Base-by-base conservation (phyloP, 2,888 invertebrate genomes). In the Perdita meconis region DNA sequence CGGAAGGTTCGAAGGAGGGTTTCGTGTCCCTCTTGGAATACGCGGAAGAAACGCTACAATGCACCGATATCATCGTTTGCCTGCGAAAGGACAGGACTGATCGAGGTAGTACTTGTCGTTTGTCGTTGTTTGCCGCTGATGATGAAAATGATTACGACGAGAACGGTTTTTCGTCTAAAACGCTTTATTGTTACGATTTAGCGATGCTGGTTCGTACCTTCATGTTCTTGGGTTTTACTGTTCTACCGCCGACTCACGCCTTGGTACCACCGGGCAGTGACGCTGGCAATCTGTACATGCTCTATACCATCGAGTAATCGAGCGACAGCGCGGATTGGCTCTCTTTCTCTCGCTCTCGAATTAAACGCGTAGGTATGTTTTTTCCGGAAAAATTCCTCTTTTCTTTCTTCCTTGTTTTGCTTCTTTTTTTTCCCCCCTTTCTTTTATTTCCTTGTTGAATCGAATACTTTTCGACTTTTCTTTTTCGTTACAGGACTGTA, bases 151-250 rank as follows among this genome's bases (percentile, higher is more conserved):
- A 67, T 57, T 65, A 53, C 30, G 75, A 64, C 16, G 74, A 69
- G n/a, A 65, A 73, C 16, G 74, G 61, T 47, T 74, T 74, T 44
- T 72, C 77, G 36, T 72, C 80, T 86, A 86, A 87, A 85, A 67
- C 78, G 13, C 71, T 86, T 71, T 84, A 77, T 86, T 86, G 71
- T 82, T 81, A 72, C 63, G 76, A 79, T 92, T 38, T 93, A 95
- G 96, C 96, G 64, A 95, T 96, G 86, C 94, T 99, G 89, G 95
- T 99, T 83, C 96, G 98, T 87, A 98, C 98, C 40, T 99, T 99
- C 95, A 97, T 98, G 96, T 98, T 98, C 93, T 95, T 99, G 94
- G 99, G 99, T 77, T 99, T 99, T 94, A 95, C 96, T 84, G 95
- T 97, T 78, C 94, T 98, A 89, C 95, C 97, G 50, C 97, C 98